Conservation (phyloP, 2,797 vertebrate species). For the Danio albolineatus region DNA sequence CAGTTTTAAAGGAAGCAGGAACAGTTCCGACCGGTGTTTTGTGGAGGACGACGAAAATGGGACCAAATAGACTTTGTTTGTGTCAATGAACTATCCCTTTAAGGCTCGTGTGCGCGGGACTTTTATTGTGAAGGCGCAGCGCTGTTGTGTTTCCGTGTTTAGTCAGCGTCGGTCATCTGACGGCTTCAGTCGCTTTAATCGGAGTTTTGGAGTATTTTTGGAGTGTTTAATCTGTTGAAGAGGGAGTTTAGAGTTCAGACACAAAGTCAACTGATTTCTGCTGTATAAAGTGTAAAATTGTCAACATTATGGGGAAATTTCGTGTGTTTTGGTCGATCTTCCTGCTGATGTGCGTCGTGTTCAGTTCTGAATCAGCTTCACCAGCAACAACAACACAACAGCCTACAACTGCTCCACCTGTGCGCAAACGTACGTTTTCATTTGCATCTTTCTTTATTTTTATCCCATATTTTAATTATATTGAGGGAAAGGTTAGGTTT, state of each 20-base stretch:
- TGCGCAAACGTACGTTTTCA: neutral
- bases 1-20: too few relatives aligned
- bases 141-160: slow-evolving; percentile 20
- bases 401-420: neutral
- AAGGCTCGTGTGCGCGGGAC: too few relatives aligned
- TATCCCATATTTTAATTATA: too few relatives aligned
- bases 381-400: neutral
- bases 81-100: too few relatives aligned
- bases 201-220: neutral
- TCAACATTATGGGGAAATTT: neutral
- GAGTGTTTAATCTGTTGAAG: neutral
- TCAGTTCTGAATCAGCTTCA: neutral
- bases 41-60: too few relatives aligned
- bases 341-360: slow-evolving; percentile 1
- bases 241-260: neutral
- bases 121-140: slow-evolving; percentile 23
- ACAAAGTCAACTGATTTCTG: neutral
- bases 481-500: too few relatives aligned
- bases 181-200: neutral
- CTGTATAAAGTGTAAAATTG: neutral
- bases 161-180: neutral
- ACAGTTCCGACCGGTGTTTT: too few relatives aligned
- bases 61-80: too few relatives aligned
- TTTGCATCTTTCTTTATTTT: neutral
- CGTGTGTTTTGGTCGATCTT: neutral